phyloP scores from a whole-genome alignment of 1,140 invertebrate species.

The Archegozetes longisetosus region DNA sequence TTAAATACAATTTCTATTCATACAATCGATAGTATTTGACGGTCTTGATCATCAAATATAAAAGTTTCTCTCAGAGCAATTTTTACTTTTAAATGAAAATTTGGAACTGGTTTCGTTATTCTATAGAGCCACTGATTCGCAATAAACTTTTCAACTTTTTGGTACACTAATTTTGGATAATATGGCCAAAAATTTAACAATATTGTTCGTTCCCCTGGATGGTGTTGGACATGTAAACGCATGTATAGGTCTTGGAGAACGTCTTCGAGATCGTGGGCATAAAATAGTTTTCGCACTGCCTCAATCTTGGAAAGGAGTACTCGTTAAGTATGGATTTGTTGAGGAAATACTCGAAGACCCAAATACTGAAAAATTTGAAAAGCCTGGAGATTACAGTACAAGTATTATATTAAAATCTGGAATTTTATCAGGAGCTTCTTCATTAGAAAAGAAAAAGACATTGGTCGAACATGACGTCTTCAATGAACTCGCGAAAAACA shows the following conservation, averaged over 20 bases:
- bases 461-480: background rate
- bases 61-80: too few species aligned
- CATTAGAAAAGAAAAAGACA: background rate
- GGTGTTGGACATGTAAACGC: slow-evolving; percentile 1
- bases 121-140: too few species aligned
- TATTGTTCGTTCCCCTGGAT: background rate
- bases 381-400: background rate
- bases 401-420: background rate
- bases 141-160: too few species aligned
- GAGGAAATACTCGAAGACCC: background rate
- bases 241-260: background rate
- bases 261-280: background rate
- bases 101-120: too few species aligned
- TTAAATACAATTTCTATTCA: too few species aligned
- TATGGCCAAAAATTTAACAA: background rate
- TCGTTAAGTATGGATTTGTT: background rate
- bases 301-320: background rate
- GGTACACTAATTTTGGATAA: too few species aligned
- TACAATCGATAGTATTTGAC: too few species aligned
- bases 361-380: background rate
- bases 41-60: too few species aligned
- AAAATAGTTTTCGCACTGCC: background rate
- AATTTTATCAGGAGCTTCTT: background rate
- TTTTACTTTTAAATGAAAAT: too few species aligned
- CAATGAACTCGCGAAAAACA: background rate